Evolutionary conservation across 2,113 vertebrate species (phyloP).

Genomic region (Probosciger aterrimus): DNA sequence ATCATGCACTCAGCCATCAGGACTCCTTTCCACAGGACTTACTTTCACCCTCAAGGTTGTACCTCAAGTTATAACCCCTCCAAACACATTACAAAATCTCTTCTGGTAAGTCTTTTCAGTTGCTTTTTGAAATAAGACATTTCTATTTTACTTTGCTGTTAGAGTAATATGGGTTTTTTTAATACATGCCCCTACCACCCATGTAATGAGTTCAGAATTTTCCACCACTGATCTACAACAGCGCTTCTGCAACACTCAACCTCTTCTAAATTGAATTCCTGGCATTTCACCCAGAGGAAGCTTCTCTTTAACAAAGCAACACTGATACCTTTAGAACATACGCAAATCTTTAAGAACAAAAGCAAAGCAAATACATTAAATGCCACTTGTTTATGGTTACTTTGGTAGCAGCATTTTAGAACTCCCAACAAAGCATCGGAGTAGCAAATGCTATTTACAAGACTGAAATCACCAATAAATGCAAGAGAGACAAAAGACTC

Average conservation of each 20-base stretch:
- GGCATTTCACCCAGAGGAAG: neutral
- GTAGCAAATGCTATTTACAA: neutral
- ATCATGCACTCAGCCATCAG: neutral
- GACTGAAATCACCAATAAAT: neutral
- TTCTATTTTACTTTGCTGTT: neutral
- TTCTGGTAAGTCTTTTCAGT: neutral
- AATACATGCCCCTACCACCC: neutral
- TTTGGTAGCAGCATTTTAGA: neutral
- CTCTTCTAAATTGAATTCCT: neutral
- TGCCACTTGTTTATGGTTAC: neutral
- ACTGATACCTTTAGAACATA: neutral
- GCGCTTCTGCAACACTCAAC: neutral
- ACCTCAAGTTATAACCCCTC: neutral
- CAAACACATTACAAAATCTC: neutral
- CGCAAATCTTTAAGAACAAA: neutral
- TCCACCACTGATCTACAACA: neutral
- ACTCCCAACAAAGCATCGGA: neutral
- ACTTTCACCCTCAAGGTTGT: neutral
- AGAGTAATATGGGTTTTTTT: accelerated
- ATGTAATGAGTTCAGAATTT: neutral
- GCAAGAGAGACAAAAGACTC: neutral
- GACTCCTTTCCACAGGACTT: neutral
- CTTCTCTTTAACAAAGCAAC: neutral
- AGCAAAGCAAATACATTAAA: neutral
- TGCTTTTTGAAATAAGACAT: neutral